Evolutionary conservation across 2,888 invertebrate genomes (phyloP).

Genomic region (Drosophila tripunctata): DNA sequence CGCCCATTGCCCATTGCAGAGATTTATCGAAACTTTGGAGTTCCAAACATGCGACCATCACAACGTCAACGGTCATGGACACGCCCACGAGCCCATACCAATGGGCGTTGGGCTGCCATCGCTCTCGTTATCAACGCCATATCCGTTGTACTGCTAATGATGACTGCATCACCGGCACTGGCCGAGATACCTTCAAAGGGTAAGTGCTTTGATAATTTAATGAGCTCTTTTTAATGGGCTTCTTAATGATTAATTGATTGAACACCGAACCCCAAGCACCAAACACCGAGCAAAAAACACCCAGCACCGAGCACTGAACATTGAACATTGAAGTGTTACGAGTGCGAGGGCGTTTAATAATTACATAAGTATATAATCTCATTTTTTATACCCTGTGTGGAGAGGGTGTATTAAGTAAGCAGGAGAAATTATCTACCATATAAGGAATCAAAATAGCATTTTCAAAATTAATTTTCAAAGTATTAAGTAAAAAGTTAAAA

Average conservation of each 20-base stretch:
- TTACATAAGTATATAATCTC: constrained; percentile 5
- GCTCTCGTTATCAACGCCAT: constrained; percentile 54
- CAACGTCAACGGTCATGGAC: constrained; percentile 4
- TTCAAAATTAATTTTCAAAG: too few relatives aligned
- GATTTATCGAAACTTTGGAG: constrained; percentile 45
- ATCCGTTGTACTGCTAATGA: constrained; percentile 62
- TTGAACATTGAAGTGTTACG: constrained; percentile 11
- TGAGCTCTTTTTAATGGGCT: constrained; percentile 59
- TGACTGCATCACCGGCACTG: constrained; percentile 68
- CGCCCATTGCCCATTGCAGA: constrained; percentile 62
- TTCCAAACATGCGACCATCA: constrained; percentile 18
- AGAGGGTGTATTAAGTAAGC: background rate
- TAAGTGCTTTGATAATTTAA: constrained; percentile 79
- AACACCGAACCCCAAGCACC: background rate
- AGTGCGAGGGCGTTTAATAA: constrained; percentile 29
- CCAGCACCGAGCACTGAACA: constrained; percentile 7
- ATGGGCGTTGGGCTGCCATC: constrained; percentile 42
- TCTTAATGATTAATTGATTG: constrained; percentile 51
- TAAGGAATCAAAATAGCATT: too few relatives aligned
- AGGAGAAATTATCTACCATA: too few relatives aligned
- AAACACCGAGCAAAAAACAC: background rate
- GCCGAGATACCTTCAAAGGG: constrained; percentile 83
- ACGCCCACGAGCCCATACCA: constrained; percentile 2
- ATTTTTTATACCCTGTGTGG: background rate
- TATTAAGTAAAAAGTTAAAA: too few relatives aligned